Conservation (phyloP, 2,113 vertebrate species). For the Prunella fulvescens region DNA sequence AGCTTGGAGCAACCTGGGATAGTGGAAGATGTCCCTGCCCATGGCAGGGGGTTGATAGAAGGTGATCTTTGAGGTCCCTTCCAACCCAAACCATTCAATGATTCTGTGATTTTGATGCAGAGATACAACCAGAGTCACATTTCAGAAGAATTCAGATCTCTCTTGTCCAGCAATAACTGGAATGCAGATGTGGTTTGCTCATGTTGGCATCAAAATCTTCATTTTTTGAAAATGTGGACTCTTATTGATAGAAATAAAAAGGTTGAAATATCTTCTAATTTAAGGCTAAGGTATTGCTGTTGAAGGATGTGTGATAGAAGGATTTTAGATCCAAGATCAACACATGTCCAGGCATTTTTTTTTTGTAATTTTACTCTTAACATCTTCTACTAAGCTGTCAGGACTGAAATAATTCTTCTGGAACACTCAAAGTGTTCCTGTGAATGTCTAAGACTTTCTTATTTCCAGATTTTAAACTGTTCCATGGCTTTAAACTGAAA, state of each 20-base stretch:
- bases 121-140: fast-evolving
- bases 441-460: background rate
- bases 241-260: background rate
- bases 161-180: background rate
- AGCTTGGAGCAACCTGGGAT: background rate
- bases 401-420: background rate
- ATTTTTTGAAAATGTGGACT: background rate
- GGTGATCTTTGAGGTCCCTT: background rate
- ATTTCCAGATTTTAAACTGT: background rate
- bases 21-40: background rate
- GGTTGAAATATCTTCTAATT: background rate
- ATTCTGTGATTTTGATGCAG: background rate
- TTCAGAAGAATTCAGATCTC: background rate
- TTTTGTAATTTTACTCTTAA: background rate
- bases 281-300: background rate
- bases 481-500: background rate
- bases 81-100: background rate
- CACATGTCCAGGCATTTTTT: too few species aligned
- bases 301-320: background rate
- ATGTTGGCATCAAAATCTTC: fast-evolving
- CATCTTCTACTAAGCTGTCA: background rate
- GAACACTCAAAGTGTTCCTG: background rate
- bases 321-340: background rate
- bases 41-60: fast-evolving
- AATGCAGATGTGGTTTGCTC: background rate